These are phyloP conservation scores for Lonchura striata DNA, from an alignment of 2,113 vertebrate species.

Conservation along the genomic window DNA sequence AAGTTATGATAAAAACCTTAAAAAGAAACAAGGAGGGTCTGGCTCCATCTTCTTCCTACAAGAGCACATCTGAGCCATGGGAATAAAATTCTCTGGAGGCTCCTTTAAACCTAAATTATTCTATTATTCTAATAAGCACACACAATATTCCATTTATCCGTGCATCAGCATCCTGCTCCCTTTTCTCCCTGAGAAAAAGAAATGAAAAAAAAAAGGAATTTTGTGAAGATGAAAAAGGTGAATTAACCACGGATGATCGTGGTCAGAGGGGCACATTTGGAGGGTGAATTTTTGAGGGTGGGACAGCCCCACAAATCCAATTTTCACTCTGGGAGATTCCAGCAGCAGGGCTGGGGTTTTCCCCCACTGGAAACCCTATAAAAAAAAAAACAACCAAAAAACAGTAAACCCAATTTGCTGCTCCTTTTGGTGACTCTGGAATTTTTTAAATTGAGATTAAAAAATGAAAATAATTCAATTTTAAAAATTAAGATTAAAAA, in stretches of 20 bases:
- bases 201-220: too few relatives aligned
- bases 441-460: background rate
- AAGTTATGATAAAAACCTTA: background rate
- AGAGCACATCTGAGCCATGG: background rate
- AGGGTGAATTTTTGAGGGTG: background rate
- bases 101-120: background rate
- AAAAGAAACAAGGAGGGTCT: background rate
- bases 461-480: background rate
- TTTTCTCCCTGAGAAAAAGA: background rate
- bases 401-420: background rate
- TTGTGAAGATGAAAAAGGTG: background rate
- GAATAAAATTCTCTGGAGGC: background rate
- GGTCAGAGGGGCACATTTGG: background rate
- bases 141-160: background rate
- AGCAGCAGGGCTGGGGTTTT: background rate
- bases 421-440: background rate
- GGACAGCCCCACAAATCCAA: background rate
- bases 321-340: background rate
- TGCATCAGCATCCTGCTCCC: background rate
- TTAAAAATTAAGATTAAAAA: background rate
- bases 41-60: background rate
- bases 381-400: too few relatives aligned
- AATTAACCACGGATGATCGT: rapidly evolving
- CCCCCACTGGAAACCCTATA: background rate
- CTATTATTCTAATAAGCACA: background rate